phyloP scores from a whole-genome alignment of 2,888 invertebrate species.

The Venusia cambrica region DNA sequence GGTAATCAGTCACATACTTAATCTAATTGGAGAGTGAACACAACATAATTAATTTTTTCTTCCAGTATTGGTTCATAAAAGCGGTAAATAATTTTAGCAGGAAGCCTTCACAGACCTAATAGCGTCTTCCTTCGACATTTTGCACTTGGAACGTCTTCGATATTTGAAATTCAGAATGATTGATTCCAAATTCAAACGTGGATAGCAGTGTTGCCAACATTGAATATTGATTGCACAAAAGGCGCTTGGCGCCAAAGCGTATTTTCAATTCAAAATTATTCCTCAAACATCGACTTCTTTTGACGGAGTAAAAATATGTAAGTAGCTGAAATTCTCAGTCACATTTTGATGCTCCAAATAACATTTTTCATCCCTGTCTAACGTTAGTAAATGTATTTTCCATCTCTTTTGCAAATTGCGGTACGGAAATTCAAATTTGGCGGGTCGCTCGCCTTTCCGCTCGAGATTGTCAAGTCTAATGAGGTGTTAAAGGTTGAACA shows the following conservation, averaged over 20 bases:
- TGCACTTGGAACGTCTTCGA: conserved; percentile 45
- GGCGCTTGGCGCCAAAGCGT: conserved; percentile 76
- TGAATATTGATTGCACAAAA: conserved; percentile 82
- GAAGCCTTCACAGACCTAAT: no score
- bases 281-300: conserved; percentile 71
- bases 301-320: conserved; percentile 79
- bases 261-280: conserved; percentile 81
- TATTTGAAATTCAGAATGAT: conserved; percentile 62
- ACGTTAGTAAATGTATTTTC: conserved; percentile 24
- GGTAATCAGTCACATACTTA: no score
- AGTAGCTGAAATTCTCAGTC: conserved; percentile 73
- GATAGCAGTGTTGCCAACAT: conserved; percentile 66
- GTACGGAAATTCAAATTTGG: conserved; percentile 78
- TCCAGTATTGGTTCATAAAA: no score
- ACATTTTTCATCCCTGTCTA: conserved; percentile 46
- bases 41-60: no score
- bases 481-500: conserved; percentile 70
- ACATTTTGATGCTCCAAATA: conserved; percentile 63
- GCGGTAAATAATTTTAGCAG: no score
- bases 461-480: conserved; percentile 71
- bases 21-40: no score
- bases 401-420: conserved; percentile 50
- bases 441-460: conserved; percentile 76
- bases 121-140: conserved; percentile 28
- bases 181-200: conserved; percentile 66